Conservation (phyloP, 2,113 vertebrate species). For the Dascyllus trimaculatus region DNA sequence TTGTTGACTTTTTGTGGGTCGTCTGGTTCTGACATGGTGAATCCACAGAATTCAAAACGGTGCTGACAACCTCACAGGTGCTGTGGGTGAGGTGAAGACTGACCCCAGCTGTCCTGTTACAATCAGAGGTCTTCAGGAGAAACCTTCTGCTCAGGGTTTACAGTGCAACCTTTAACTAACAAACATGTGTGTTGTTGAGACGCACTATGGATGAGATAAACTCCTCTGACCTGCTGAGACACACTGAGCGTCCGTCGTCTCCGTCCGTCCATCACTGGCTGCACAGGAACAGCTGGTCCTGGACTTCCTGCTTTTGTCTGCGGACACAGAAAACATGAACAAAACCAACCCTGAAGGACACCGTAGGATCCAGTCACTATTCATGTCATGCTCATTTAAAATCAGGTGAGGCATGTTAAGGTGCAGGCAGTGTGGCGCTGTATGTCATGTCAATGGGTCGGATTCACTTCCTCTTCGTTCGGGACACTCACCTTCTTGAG, state of each 20-base stretch:
- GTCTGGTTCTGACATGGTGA: too few species aligned
- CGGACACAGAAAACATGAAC: slow-evolving; percentile 21
- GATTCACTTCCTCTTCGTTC: neutral
- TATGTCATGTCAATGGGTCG: neutral
- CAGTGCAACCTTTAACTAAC: neutral
- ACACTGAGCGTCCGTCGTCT: slow-evolving; percentile 59
- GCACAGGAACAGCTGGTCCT: slow-evolving; percentile 80
- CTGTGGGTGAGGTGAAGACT: neutral
- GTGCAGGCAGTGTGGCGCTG: neutral
- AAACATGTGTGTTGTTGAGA: neutral
- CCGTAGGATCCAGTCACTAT: neutral
- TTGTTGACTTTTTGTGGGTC: too few species aligned
- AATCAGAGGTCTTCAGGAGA: neutral
- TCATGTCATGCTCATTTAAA: too few species aligned
- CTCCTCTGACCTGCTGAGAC: slow-evolving; percentile 63
- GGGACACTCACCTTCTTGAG: slow-evolving; percentile 87
- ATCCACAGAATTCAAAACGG: neutral
- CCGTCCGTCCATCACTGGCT: slow-evolving; percentile 49
- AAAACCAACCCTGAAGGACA: neutral
- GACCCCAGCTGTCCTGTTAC: neutral
- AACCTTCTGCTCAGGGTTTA: neutral
- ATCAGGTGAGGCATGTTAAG: neutral
- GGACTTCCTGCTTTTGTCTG: slow-evolving; percentile 85
- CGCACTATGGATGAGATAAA: neutral
- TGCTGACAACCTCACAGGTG: neutral